Percentiles rank a stretch among this genome's conserved stretches.
Evolutionary conservation across 1,140 invertebrate genomes (phyloP).

Genomic region (Andricus grossulariae): DNA sequence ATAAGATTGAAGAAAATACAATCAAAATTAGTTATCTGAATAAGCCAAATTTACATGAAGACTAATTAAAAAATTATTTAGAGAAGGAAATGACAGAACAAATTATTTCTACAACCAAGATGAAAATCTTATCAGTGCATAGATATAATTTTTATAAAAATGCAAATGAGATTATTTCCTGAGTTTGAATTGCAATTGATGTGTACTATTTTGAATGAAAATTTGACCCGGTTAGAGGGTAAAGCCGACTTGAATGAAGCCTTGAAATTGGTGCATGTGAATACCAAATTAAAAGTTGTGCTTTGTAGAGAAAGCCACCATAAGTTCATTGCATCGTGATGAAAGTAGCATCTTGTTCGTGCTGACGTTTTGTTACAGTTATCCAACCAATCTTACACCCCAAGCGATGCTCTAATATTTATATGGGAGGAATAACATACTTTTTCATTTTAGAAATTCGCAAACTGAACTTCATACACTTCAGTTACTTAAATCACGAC

Average conservation of each 20-base stretch:
- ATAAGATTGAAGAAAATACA: neutral
- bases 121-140: no score
- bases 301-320: constrained; percentile 7
- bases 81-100: neutral
- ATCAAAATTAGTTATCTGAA: neutral
- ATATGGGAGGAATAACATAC: no score
- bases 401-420: no score
- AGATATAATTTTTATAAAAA: no score
- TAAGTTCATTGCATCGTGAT: constrained; percentile 1
- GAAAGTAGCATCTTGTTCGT: neutral
- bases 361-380: neutral
- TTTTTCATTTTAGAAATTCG: no score
- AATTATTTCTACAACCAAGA: neutral
- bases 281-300: constrained; percentile 16
- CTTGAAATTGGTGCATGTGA: constrained; percentile 15
- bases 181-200: no score
- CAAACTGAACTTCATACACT: no score
- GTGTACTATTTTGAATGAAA: neutral
- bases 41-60: neutral
- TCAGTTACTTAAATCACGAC: no score
- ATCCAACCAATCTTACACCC: neutral
- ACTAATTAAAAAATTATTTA: neutral
- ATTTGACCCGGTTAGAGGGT: constrained; percentile 13
- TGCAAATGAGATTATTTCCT: no score
- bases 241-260: constrained; percentile 2